Conservation (phyloP, 2,113 vertebrate species). For the Rhea americana region DNA sequence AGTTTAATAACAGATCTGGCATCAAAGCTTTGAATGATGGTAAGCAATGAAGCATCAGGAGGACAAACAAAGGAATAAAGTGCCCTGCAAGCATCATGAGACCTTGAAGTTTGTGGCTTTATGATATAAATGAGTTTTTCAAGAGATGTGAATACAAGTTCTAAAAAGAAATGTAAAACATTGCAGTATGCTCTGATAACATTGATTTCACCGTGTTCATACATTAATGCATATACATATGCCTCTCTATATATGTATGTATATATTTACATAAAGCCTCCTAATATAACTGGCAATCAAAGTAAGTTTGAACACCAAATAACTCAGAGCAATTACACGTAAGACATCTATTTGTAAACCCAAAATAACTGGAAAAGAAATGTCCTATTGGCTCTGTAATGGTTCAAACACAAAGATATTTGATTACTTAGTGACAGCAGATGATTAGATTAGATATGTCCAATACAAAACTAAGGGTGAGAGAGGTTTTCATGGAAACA, state of each 20-base stretch:
- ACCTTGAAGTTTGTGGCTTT: neutral
- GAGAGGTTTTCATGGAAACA: constrained; percentile 49
- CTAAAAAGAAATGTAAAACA: neutral
- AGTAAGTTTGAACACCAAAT: neutral
- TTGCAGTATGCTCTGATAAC: neutral
- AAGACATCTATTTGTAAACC: constrained; percentile 11
- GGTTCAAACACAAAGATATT: constrained; percentile 34
- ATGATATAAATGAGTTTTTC: neutral
- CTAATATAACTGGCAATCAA: neutral
- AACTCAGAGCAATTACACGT: neutral
- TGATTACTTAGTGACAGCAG: constrained; percentile 62
- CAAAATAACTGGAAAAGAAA: constrained; percentile 26
- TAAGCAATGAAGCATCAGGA: neutral
- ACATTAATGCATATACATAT: neutral
- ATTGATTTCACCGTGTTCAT: neutral
- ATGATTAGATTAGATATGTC: constrained; percentile 66
- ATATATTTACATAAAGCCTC: neutral
- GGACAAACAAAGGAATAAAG: neutral
- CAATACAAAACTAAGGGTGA: constrained; percentile 37
- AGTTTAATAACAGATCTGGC: neutral
- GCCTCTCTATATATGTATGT: neutral
- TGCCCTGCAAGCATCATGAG: neutral
- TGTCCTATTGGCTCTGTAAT: neutral
- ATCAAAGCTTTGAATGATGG: neutral
- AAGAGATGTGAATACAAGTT: neutral